Evolutionary conservation across 1,140 invertebrate species (phyloP).

Genomic region (Panulirus ornatus): DNA sequence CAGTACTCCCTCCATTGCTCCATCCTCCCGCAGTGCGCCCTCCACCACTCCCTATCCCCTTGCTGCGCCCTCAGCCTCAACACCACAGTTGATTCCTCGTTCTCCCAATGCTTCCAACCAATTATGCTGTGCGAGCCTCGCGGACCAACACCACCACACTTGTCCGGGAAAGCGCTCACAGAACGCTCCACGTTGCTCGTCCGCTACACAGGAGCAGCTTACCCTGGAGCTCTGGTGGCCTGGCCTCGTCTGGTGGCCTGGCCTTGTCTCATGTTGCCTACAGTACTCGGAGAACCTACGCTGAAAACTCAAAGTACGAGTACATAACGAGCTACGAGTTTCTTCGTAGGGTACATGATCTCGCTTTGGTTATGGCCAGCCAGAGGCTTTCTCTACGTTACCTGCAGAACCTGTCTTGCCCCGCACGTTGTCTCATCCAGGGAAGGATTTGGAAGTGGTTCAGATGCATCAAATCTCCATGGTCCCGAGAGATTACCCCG

Average conservation of each 20-base stretch:
- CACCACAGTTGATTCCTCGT: no score
- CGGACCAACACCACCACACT: no score
- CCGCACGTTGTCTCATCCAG: neutral
- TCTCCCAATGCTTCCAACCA: no score
- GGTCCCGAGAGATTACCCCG: neutral
- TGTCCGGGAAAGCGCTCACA: no score
- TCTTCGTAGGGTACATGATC: neutral
- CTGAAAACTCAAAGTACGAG: neutral
- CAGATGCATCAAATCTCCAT: no score
- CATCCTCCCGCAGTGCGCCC: no score
- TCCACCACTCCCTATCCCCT: no score
- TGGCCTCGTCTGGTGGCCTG: neutral
- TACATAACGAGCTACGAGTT: slow-evolving; percentile 1
- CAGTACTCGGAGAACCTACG: neutral
- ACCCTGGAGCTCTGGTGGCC: neutral
- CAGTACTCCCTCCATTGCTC: no score
- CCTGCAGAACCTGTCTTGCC: neutral
- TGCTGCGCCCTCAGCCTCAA: no score
- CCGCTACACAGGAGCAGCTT: no score
- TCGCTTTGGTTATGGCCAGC: neutral
- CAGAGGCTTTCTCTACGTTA: neutral
- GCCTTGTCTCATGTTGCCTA: neutral
- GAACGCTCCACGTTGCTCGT: no score
- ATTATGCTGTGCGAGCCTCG: no score
- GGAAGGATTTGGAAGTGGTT: neutral